Conservation (phyloP, 2,888 invertebrate genomes). For the Parapristionchus giblindavisi region DNA sequence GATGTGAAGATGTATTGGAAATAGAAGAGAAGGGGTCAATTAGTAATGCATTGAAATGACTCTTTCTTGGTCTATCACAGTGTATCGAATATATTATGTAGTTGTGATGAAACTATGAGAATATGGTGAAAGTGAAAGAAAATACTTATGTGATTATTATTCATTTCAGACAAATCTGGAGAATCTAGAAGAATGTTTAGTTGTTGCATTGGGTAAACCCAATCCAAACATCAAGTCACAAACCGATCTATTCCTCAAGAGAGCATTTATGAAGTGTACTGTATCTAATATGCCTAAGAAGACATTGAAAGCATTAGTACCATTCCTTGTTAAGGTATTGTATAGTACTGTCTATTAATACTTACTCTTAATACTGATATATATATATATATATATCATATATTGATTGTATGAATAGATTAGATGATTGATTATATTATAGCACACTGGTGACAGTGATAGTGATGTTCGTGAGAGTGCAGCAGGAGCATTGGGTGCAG, state of each 20-base stretch:
- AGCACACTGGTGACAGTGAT: constrained; percentile 76
- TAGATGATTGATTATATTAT: constrained; percentile 2
- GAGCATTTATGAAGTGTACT: constrained; percentile 48
- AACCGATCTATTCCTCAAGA: constrained; percentile 66
- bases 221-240: constrained; percentile 72
- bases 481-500: constrained; percentile 90
- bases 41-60: neutral
- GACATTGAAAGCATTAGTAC: constrained; percentile 71
- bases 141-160: neutral
- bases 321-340: constrained; percentile 58
- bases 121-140: neutral
- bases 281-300: constrained; percentile 72
- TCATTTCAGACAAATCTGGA: constrained; percentile 73
- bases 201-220: constrained; percentile 80
- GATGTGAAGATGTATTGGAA: too few species aligned
- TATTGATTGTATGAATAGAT: neutral
- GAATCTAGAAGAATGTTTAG: constrained; percentile 79
- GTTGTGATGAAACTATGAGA: neutral
- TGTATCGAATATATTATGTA: neutral
- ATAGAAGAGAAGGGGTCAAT: too few species aligned
- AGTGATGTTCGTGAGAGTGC: constrained; percentile 90
- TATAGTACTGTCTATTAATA: neutral
- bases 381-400: neutral
- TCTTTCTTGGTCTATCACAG: neutral
- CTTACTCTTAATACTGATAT: neutral